Conservation (phyloP, 2,113 vertebrate genomes). For the Embiotoca jacksoni region DNA sequence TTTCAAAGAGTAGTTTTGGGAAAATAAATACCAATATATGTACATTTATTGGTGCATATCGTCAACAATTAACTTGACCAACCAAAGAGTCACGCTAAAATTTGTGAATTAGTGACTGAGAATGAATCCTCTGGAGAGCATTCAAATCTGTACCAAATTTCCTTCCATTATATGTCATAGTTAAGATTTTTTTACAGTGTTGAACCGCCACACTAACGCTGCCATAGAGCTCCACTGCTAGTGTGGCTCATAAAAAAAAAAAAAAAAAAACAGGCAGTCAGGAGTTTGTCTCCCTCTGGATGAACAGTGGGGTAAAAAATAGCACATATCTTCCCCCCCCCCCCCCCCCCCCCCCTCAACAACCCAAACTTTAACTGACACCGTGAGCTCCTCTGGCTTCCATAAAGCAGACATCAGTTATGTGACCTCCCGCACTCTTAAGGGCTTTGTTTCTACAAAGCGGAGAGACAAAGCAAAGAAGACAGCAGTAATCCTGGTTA, state of each 20-base stretch:
- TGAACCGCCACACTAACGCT: neutral
- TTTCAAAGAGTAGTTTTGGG: too few species aligned
- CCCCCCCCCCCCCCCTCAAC: accelerated
- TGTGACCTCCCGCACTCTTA: conserved; percentile 54
- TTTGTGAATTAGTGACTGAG: too few species aligned
- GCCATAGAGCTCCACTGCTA: conserved; percentile 1
- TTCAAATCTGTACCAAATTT: neutral
- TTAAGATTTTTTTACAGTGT: neutral
- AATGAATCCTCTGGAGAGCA: neutral
- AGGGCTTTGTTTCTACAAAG: conserved; percentile 52
- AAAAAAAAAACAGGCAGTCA: conserved; percentile 3
- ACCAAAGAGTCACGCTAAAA: too few species aligned
- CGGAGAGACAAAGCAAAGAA: conserved; percentile 56
- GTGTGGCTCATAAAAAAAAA: neutral
- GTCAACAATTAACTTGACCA: too few species aligned
- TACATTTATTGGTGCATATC: too few species aligned
- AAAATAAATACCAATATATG: too few species aligned
- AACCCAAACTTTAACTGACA: conserved; percentile 39
- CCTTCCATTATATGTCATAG: neutral
- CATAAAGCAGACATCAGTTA: conserved; percentile 42
- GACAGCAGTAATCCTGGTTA: conserved; percentile 55
- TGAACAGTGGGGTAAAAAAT: conserved; percentile 14
- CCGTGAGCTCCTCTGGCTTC: conserved; percentile 20
- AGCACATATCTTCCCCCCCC: neutral
- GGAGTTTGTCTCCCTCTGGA: conserved; percentile 26